These are phyloP conservation scores for Anthoptus insignis DNA, from an alignment of 2,888 invertebrate species.

Conservation along the genomic window DNA sequence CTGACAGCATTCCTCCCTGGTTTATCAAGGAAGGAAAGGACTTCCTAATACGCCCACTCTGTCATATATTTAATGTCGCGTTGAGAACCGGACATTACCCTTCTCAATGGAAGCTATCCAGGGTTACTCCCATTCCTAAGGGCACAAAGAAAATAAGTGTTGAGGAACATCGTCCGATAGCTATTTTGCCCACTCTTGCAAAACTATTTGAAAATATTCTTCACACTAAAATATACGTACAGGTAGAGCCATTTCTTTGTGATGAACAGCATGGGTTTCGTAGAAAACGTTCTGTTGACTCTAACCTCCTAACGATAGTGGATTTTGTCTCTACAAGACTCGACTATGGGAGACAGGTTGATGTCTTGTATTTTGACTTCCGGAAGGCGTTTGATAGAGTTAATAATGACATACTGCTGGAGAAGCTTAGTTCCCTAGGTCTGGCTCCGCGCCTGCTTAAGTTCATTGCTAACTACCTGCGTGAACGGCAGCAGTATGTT, in stretches of 20 bases:
- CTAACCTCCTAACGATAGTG: not conserved
- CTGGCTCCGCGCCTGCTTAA: not conserved
- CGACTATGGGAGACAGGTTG: not conserved
- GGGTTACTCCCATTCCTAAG: constrained; percentile 29
- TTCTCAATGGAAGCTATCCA: constrained; percentile 25
- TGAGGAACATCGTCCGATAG: constrained; percentile 24
- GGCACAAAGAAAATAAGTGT: not conserved
- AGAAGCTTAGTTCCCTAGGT: not conserved
- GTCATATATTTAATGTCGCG: constrained; percentile 24
- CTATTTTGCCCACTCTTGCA: constrained; percentile 18
- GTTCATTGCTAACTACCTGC: not conserved
- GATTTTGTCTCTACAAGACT: not conserved
- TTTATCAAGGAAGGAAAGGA: constrained; percentile 17
- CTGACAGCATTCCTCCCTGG: constrained; percentile 16
- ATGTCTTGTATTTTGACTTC: too few relatives aligned
- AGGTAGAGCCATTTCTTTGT: constrained; percentile 6
- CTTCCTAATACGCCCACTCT: constrained; percentile 11
- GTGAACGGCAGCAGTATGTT: constrained; percentile 5
- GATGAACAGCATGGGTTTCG: constrained; percentile 17
- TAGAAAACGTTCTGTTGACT: not conserved
- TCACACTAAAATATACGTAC: constrained; percentile 7
- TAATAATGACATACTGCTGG: not conserved
- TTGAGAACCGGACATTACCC: constrained; percentile 25
- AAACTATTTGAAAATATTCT: constrained; percentile 18
- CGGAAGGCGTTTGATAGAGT: too few relatives aligned